A percentile compares a stretch with the other conserved stretches of the same genome.
Evolutionary conservation across 2,888 invertebrate species (phyloP).

Genomic region (Zelleria hepariella): DNA sequence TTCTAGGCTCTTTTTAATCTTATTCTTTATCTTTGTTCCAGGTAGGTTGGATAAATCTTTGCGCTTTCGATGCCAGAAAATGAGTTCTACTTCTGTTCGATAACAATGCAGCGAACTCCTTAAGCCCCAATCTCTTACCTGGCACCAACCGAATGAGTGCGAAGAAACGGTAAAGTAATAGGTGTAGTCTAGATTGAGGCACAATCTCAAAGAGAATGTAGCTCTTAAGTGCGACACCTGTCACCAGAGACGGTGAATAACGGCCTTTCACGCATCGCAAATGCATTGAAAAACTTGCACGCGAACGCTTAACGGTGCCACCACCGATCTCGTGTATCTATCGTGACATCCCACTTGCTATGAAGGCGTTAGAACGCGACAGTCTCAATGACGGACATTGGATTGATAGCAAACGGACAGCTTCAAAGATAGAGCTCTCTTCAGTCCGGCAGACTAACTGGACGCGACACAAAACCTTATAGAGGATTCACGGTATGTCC

Average conservation of each 20-base stretch:
- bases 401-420: neutral
- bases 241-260: conserved; percentile 25
- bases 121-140: neutral
- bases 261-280: conserved; percentile 24
- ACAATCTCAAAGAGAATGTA: conserved; percentile 29
- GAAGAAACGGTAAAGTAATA: conserved; percentile 28
- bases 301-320: conserved; percentile 36
- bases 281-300: conserved; percentile 47
- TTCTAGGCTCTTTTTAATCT: conserved; percentile 12
- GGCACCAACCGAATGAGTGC: conserved; percentile 7
- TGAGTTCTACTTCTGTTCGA: neutral
- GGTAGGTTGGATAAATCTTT: conserved; percentile 19
- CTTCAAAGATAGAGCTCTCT: too few relatives aligned
- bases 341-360: conserved; percentile 1
- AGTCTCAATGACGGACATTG: neutral
- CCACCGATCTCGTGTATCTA: conserved; percentile 12
- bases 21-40: conserved; percentile 29
- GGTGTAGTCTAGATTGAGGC: conserved; percentile 28
- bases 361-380: neutral
- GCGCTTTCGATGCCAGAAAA: neutral
- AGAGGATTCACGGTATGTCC: neutral
- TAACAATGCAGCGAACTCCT: neutral
- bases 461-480: neutral
- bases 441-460: neutral
- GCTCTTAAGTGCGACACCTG: conserved; percentile 40